phyloP scores from a whole-genome alignment of 2,888 invertebrate genomes.

The Sarcophaga subvicina region DNA sequence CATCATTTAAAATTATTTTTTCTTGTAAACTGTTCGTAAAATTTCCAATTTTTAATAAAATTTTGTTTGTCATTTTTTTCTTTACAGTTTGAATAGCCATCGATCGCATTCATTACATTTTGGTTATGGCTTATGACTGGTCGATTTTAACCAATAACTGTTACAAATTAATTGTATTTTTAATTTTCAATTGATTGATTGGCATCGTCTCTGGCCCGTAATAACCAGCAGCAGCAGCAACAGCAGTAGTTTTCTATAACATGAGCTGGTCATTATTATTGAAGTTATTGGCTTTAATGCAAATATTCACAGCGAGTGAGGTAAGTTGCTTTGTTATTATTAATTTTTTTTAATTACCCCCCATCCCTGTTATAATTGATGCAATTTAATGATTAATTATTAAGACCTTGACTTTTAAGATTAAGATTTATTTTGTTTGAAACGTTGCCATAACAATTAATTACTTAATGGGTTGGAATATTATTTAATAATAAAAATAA shows the following conservation, averaged over 20 bases:
- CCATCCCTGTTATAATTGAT: neutral
- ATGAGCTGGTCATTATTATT: conserved; percentile 71
- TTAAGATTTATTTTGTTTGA: neutral
- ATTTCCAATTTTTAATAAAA: neutral
- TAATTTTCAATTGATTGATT: conserved; percentile 51
- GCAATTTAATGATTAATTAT: neutral
- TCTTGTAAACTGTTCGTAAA: neutral
- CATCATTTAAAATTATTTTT: neutral
- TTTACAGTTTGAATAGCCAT: conserved; percentile 42
- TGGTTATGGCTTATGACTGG: conserved; percentile 57
- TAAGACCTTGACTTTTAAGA: neutral
- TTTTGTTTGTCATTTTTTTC: conserved; percentile 26
- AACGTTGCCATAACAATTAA: neutral
- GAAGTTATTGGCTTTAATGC: conserved; percentile 75
- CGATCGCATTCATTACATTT: neutral
- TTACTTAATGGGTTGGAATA: neutral
- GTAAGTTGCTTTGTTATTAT: conserved; percentile 71
- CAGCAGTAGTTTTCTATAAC: conserved; percentile 35
- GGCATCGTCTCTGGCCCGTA: conserved; percentile 22
- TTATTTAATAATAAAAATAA: too few relatives aligned
- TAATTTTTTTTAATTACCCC: neutral
- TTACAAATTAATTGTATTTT: conserved; percentile 48
- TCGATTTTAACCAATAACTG: conserved; percentile 26
- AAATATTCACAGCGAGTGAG: conserved; percentile 75
- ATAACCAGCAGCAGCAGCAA: conserved; percentile 34